A percentile compares a stretch with the other conserved stretches of the same genome.
phyloP scores from a whole-genome alignment of 2,113 vertebrate genomes.

The Arenaria interpres region DNA sequence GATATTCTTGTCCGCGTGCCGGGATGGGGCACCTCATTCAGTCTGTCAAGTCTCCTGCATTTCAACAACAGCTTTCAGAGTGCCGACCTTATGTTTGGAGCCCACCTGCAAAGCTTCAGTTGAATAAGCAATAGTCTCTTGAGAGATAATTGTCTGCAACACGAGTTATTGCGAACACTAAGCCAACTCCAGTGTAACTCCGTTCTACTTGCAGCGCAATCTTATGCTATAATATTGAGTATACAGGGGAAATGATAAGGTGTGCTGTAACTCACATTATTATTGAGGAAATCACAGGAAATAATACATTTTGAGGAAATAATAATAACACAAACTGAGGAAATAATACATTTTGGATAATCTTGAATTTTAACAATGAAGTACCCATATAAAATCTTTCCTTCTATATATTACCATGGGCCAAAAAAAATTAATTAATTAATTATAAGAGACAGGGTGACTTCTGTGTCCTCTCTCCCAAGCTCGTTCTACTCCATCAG shows the following conservation, averaged over 20 bases:
- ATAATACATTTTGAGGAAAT: not conserved
- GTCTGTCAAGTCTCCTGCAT: not conserved
- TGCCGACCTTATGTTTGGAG: not conserved
- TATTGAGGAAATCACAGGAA: not conserved
- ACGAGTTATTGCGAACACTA: not conserved
- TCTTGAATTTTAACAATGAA: not conserved
- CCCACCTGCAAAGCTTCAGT: not conserved
- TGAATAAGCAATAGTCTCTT: not conserved
- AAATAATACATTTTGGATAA: not conserved
- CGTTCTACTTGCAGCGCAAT: not conserved
- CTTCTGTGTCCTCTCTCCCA: not conserved
- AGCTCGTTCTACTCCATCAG: not conserved
- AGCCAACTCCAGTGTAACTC: not conserved
- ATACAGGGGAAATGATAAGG: not conserved
- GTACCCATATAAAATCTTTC: not conserved
- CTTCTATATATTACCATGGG: not conserved
- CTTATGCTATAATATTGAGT: not conserved
- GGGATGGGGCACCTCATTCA: not conserved
- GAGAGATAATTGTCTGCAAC: slow-evolving; percentile 10
- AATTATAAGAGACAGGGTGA: not conserved
- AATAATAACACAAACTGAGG: not conserved
- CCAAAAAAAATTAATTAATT: not conserved
- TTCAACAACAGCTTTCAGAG: slow-evolving; percentile 16
- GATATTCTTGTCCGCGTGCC: not conserved
- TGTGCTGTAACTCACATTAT: not conserved